Conservation (phyloP, 2,888 invertebrate species). For the Plutella xylostella region DNA sequence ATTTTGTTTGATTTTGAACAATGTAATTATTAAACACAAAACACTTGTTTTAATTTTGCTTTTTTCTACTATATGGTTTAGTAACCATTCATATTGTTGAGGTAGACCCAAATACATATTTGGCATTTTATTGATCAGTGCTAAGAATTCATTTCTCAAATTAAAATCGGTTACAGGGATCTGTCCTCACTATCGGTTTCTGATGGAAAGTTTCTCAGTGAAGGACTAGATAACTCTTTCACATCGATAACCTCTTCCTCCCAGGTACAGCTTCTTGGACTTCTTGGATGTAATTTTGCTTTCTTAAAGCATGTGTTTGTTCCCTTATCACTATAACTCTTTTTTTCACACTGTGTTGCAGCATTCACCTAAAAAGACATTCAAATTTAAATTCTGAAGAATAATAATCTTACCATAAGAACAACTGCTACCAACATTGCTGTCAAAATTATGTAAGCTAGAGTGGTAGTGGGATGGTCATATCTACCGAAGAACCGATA, state of each 20-base stretch:
- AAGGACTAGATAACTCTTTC: neutral
- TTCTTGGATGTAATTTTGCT: neutral
- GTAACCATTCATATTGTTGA: neutral
- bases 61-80: neutral
- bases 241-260: neutral
- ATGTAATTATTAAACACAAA: neutral
- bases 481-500: too few relatives aligned
- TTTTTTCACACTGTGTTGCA: neutral
- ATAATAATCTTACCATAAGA: neutral
- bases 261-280: neutral
- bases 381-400: neutral
- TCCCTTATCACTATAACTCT: neutral
- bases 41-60: neutral
- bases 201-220: neutral
- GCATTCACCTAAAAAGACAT: neutral
- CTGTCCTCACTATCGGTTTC: neutral
- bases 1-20: conserved; percentile 4
- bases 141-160: neutral
- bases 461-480: too few relatives aligned
- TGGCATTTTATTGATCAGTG: neutral
- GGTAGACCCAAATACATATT: neutral
- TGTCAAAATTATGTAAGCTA: too few relatives aligned
- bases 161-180: neutral
- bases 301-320: neutral
- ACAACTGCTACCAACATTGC: neutral